These are phyloP conservation scores for Melinaea marsaeus DNA, from an alignment of 2,888 invertebrate species.

Conservation along the genomic window DNA sequence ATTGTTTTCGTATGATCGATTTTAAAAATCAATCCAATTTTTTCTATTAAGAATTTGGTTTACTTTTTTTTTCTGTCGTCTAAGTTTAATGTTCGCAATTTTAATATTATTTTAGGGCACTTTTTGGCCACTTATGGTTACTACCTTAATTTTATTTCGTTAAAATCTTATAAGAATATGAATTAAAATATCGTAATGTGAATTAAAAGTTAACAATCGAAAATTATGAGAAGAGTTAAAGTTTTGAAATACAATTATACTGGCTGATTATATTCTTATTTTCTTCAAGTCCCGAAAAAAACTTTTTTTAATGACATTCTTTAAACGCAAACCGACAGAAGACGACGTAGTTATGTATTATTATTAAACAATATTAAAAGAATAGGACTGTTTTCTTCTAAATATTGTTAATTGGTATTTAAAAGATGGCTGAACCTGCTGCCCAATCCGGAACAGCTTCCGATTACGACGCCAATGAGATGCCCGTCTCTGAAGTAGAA, in stretches of 20 bases:
- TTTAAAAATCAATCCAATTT: too few relatives aligned
- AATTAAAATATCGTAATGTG: too few relatives aligned
- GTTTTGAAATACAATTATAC: neutral
- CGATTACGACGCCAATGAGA: slow-evolving; percentile 40
- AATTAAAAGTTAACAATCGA: too few relatives aligned
- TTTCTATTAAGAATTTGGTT: too few relatives aligned
- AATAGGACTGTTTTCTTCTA: slow-evolving; percentile 53
- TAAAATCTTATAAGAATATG: too few relatives aligned
- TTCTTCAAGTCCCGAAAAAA: slow-evolving; percentile 18
- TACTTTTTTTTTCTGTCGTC: too few relatives aligned
- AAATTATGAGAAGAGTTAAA: too few relatives aligned
- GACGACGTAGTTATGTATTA: slow-evolving; percentile 3
- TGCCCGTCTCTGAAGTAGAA: slow-evolving; percentile 37
- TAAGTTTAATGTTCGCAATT: too few relatives aligned
- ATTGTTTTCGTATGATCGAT: too few relatives aligned
- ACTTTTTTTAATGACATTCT: slow-evolving; percentile 44
- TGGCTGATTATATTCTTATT: slow-evolving; percentile 9
- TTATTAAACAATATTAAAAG: slow-evolving; percentile 6
- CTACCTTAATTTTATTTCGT: too few relatives aligned
- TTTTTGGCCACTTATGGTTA: too few relatives aligned
- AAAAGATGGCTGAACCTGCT: slow-evolving; percentile 43
- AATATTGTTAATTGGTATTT: slow-evolving; percentile 8
- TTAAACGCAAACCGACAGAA: slow-evolving; percentile 42
- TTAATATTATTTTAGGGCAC: too few relatives aligned
- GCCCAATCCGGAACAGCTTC: slow-evolving; percentile 35